These are phyloP conservation scores for Drosophila aldrichi DNA, from an alignment of 2,888 invertebrate genomes.

Conservation along the genomic window DNA sequence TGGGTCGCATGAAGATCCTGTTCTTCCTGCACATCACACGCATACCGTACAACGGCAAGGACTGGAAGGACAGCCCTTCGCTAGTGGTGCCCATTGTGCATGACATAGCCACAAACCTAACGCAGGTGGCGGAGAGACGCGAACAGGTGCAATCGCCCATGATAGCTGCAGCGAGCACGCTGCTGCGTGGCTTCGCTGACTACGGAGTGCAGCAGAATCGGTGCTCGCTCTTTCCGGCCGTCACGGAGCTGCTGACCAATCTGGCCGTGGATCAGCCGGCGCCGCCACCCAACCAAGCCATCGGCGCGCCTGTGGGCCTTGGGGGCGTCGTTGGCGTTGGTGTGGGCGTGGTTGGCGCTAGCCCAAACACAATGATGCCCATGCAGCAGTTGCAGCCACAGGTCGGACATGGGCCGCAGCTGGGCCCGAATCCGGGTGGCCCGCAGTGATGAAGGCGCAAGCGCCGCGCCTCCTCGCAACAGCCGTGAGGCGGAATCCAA, in stretches of 20 bases:
- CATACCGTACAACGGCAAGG: constrained; percentile 88
- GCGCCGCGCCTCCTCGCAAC: constrained; percentile 81
- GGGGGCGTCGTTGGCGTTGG: constrained; percentile 59
- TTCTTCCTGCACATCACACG: constrained; percentile 94
- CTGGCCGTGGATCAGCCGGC: constrained; percentile 92
- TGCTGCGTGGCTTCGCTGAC: constrained; percentile 91
- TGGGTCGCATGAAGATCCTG: constrained; percentile 94
- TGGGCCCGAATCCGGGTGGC: constrained; percentile 81
- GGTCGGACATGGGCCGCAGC: constrained; percentile 83
- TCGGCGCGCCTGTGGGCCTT: constrained; percentile 84
- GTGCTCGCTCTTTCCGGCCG: constrained; percentile 96
- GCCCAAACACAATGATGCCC: constrained; percentile 87
- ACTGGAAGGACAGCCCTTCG: constrained; percentile 89
- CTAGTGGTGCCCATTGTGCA: constrained; percentile 95
- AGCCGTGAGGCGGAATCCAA: constrained; percentile 56
- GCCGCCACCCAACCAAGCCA: constrained; percentile 87
- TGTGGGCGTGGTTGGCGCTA: constrained; percentile 84
- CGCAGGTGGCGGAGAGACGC: constrained; percentile 93
- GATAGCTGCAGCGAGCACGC: constrained; percentile 88
- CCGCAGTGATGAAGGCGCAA: constrained; percentile 85
- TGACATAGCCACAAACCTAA: constrained; percentile 93
- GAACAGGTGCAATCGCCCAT: constrained; percentile 88
- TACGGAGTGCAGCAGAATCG: constrained; percentile 91
- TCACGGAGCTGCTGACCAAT: constrained; percentile 94
- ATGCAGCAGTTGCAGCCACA: constrained; percentile 85